Base-by-base conservation (phyloP, 2,113 vertebrate genomes). In the Colaptes auratus region DNA sequence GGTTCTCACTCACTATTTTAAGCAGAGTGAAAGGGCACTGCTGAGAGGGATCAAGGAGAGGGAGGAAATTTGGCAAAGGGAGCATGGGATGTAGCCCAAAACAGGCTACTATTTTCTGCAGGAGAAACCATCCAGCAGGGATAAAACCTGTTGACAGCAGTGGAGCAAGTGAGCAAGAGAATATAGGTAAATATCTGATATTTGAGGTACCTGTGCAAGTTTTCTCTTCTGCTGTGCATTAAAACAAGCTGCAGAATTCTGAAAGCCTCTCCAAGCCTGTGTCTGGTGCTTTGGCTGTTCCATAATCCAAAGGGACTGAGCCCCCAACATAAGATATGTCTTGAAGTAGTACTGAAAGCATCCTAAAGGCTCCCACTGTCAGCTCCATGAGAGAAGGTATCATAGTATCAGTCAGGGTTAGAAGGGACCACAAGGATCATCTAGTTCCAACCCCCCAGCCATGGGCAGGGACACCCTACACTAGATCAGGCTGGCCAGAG, bases 1-100 rank as follows among this genome's bases (percentile, higher is more conserved):
- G 25, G 60, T 93, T 93, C 95, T 93, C 86, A 30, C 86, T 83
- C 90, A 86, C 95, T 96, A 96, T 96, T 96, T 96, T 96, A 96
- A 93, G 95, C 96, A 86, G 82, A 77, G 53, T 31, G 86, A 96
- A 96, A 96, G 96, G 92, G 96, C 95, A 96, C 65, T 0, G 16
- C 86, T 64, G 86, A 96, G 69, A 96, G 82, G 86, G 88, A 93
- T 94, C 86, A 95, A 94, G 90, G 92, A 90, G 93, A 88, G 92
- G 78, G 76, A 83, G 90, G 82, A 94, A 90, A 95, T 96, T 92
- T 96, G 95, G 93, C 96, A 96, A 96, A 90, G 82, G 60, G 72
- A 94, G 42, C 65, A 74, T 0, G 48, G 86, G 82, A 95, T 74
- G 76, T 53, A 83, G 72, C 90, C 79, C 86, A 91, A 67, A 91